Conservation (phyloP, 2,113 vertebrate genomes). For the Eonycteris spelaea region DNA sequence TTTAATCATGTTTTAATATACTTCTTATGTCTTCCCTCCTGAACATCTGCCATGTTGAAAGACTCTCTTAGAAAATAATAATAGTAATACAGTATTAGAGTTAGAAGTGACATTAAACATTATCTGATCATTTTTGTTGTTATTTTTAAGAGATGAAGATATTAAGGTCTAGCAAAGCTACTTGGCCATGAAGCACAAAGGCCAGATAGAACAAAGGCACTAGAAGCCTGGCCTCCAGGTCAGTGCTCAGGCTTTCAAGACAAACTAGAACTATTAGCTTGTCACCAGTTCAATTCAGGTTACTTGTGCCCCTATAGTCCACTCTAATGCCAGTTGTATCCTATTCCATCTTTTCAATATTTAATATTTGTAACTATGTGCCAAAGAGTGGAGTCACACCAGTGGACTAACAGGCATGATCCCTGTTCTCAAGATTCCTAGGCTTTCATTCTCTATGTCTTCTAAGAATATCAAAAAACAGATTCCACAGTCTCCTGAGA, state of each 20-base stretch:
- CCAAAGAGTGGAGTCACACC: neutral
- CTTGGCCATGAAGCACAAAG: neutral
- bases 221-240: neutral
- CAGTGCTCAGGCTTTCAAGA: neutral
- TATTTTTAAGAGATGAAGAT: neutral
- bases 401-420: neutral
- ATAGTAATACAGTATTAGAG: neutral
- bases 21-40: neutral
- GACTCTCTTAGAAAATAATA: neutral
- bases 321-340: neutral
- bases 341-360: neutral
- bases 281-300: neutral
- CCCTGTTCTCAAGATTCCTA: neutral
- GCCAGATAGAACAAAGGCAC: neutral
- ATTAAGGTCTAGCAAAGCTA: neutral
- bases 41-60: neutral
- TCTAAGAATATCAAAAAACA: neutral
- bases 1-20: neutral
- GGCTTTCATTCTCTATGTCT: neutral
- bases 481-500: neutral
- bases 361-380: neutral
- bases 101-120: neutral
- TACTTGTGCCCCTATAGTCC: neutral
- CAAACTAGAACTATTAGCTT: neutral
- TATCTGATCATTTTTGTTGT: neutral